Percentiles rank a stretch among this genome's conserved stretches.
Conservation (phyloP, 2,113 vertebrate species). For the mouse (Mus musculus) region GRCm39 chrX:157231001-157231500, state of each 20-base stretch:
- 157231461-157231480: neutral
- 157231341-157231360: neutral
- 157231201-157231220: conserved; percentile 65
- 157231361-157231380: neutral
- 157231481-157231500: neutral
- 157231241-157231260: conserved; percentile 43
- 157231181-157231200: conserved; percentile 70
- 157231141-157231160: conserved; percentile 65
- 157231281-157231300: neutral
- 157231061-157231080: conserved; percentile 75
- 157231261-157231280: conserved; percentile 56
- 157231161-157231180: conserved; percentile 71
- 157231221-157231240: conserved; percentile 52
- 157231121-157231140: conserved; percentile 71
- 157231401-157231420: neutral
- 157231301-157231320: conserved; percentile 37
- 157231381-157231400: neutral
- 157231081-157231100: conserved; percentile 69
- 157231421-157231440: neutral
- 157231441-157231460: neutral
- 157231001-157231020: conserved; percentile 68
- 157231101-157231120: conserved; percentile 66
- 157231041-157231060: conserved; percentile 80
- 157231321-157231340: neutral
- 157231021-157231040: conserved; percentile 62